Conservation (phyloP, 2,113 vertebrate genomes). For the Cricetomys ansorgei region DNA sequence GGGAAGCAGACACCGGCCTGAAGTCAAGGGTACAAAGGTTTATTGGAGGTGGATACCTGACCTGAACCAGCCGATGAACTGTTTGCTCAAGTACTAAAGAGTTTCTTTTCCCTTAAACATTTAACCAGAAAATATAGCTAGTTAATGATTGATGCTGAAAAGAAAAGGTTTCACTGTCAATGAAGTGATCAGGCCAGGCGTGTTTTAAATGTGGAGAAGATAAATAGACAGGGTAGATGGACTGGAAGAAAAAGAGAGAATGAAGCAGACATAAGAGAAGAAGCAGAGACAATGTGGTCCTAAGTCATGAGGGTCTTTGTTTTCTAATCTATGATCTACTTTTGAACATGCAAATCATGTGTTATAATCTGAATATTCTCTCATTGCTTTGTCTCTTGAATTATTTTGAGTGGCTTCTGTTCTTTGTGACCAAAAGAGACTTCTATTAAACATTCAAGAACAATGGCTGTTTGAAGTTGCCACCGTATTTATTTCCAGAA, state of each 20-base stretch:
- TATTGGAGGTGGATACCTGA: neutral
- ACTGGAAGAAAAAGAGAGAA: conserved; percentile 14
- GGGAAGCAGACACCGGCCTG: neutral
- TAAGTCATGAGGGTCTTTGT: conserved; percentile 1
- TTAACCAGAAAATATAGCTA: conserved; percentile 38
- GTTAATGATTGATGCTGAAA: conserved; percentile 26
- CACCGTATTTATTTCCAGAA: conserved; percentile 39
- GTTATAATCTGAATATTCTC: neutral
- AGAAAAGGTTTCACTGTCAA: conserved; percentile 40
- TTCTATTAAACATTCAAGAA: conserved; percentile 33
- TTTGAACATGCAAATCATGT: neutral
- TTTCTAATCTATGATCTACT: conserved; percentile 12
- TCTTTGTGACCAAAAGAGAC: conserved; percentile 35
- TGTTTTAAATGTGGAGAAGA: neutral
- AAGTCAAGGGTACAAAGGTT: neutral
- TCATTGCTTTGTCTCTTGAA: neutral
- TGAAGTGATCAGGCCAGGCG: neutral
- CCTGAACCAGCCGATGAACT: neutral
- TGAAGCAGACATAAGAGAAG: neutral
- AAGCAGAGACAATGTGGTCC: neutral
- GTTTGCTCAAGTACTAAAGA: conserved; percentile 9
- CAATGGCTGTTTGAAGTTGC: neutral
- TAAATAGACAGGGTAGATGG: neutral
- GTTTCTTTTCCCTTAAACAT: conserved; percentile 1
- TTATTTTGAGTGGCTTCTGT: conserved; percentile 24